Conservation (phyloP, 2,888 invertebrate genomes). For the Trachelus stipa region DNA sequence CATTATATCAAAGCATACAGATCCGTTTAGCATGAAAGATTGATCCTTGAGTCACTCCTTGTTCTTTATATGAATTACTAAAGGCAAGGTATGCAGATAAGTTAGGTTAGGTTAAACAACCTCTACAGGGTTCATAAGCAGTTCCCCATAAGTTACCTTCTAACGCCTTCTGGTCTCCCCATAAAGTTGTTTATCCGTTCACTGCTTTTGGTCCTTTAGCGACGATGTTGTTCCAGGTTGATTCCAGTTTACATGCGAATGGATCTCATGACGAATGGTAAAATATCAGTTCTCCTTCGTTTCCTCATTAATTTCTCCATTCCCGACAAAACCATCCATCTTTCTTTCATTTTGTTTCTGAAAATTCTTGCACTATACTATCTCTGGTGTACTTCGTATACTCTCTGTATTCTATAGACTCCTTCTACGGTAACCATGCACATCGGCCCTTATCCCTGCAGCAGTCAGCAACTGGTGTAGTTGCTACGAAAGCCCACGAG, state of each 20-base stretch:
- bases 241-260: not conserved
- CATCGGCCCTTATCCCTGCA: not conserved
- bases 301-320: not conserved
- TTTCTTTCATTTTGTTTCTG: not conserved
- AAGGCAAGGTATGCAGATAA: not conserved
- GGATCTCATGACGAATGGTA: not conserved
- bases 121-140: not conserved
- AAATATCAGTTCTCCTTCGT: not conserved
- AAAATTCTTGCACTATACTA: not conserved
- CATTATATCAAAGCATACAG: not conserved
- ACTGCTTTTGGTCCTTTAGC: conserved; percentile 49
- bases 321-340: not conserved
- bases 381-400: not conserved
- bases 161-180: conserved; percentile 43
- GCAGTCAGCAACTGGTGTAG: not conserved
- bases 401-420: not conserved
- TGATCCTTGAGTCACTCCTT: not conserved
- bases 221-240: conserved; percentile 10
- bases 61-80: not conserved
- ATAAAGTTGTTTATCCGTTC: conserved; percentile 56
- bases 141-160: conserved; percentile 38
- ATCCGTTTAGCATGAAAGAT: not conserved
- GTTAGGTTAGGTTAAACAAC: not conserved
- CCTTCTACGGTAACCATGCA: not conserved
- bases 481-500: not conserved